phyloP scores from a whole-genome alignment of 2,888 invertebrate species.

The Podabrus alpinus region DNA sequence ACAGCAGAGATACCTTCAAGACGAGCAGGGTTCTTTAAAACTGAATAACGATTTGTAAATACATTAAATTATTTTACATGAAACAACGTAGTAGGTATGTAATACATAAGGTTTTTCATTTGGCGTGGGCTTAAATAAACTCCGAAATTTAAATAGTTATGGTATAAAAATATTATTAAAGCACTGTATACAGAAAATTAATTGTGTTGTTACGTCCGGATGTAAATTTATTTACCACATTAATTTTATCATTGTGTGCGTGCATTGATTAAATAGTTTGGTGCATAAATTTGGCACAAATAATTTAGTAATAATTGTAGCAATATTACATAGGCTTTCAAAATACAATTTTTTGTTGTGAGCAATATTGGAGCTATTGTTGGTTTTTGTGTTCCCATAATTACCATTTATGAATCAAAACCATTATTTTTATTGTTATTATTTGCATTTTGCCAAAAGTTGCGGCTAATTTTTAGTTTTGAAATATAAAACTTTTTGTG shows the following conservation, averaged over 20 bases:
- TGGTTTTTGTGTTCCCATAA: neutral
- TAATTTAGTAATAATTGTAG: neutral
- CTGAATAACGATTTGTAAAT: neutral
- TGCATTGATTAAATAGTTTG: neutral
- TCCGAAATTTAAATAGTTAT: neutral
- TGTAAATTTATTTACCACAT: neutral
- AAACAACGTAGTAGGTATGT: neutral
- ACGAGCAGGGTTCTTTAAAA: too few species aligned
- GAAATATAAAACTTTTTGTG: neutral
- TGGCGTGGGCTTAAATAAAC: neutral
- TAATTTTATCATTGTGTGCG: neutral
- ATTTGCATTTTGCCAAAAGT: neutral
- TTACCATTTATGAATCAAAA: neutral
- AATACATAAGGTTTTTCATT: too few species aligned
- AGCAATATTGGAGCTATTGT: neutral
- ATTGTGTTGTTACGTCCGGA: neutral
- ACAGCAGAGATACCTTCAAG: too few species aligned
- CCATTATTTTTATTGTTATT: neutral
- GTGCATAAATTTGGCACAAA: neutral
- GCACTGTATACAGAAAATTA: neutral
- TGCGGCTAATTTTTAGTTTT: neutral
- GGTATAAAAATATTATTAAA: neutral
- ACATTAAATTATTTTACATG: neutral
- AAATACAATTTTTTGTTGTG: neutral
- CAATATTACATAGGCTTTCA: neutral